Evolutionary conservation across 2,113 vertebrate species (phyloP).

Genomic region (Hiodon alosoides): DNA sequence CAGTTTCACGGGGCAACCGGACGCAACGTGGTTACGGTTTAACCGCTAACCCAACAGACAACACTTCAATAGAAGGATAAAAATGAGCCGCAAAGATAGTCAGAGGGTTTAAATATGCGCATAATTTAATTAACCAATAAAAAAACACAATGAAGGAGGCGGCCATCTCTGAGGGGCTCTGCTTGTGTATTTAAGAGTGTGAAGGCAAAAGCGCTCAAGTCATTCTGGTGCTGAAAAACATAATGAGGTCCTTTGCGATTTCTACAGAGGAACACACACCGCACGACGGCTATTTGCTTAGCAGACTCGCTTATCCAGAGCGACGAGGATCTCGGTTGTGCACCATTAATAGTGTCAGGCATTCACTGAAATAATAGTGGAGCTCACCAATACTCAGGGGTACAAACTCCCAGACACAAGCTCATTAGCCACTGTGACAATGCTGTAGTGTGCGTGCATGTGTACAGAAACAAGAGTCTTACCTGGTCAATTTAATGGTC

Average conservation of each 20-base stretch:
- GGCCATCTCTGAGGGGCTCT: too few species aligned
- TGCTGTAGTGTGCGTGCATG: neutral
- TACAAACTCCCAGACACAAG: neutral
- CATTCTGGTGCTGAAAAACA: neutral
- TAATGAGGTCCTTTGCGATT: neutral
- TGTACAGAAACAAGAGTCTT: constrained; percentile 32
- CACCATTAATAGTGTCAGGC: neutral
- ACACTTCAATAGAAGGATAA: neutral
- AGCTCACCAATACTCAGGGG: too few species aligned
- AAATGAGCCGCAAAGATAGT: neutral
- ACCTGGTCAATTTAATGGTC: constrained; percentile 99
- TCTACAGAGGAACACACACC: neutral
- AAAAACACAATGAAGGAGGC: too few species aligned
- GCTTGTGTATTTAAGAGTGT: neutral
- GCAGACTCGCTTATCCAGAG: neutral
- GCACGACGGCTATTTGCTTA: neutral
- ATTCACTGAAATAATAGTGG: too few species aligned
- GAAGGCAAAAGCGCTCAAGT: neutral
- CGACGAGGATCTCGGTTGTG: neutral
- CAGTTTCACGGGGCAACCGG: neutral
- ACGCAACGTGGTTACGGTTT: neutral
- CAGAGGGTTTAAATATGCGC: too few species aligned
- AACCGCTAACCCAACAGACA: neutral
- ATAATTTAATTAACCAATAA: too few species aligned
- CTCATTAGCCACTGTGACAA: too few species aligned